Evolutionary conservation across 2,797 vertebrate species (phyloP).

Genomic region (Netta rufina): DNA sequence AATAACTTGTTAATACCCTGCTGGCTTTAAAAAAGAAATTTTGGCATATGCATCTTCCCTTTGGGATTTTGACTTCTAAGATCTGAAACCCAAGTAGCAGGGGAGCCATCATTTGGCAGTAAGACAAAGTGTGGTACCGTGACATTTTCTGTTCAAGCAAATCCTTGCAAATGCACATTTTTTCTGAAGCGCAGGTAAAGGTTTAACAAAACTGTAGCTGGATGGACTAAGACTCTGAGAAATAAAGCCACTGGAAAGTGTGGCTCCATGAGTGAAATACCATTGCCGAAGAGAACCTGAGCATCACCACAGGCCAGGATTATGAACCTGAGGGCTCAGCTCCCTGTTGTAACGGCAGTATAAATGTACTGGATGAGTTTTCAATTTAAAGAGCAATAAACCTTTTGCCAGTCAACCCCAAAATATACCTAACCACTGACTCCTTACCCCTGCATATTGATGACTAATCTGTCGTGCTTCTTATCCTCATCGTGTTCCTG

Average conservation of each 20-base stretch:
- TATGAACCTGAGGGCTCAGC: neutral
- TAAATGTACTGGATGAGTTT: neutral
- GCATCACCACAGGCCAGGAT: neutral
- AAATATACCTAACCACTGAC: neutral
- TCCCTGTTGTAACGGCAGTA: neutral
- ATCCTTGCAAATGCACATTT: neutral
- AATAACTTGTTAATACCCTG: neutral
- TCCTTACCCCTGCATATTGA: neutral
- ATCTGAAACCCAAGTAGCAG: neutral
- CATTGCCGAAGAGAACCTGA: accelerated
- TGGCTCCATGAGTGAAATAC: neutral
- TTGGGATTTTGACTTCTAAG: neutral
- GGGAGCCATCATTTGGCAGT: neutral
- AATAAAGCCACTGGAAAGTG: neutral
- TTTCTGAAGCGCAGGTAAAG: neutral
- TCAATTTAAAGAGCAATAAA: neutral
- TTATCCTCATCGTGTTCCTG: neutral
- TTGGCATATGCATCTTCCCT: neutral
- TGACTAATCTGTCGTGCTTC: neutral
- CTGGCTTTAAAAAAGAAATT: neutral
- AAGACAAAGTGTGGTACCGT: accelerated
- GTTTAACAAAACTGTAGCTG: neutral
- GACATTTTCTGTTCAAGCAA: neutral
- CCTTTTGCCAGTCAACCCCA: neutral
- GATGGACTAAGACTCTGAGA: neutral